Conservation (phyloP, 2,888 invertebrate species). For the Timema podura region DNA sequence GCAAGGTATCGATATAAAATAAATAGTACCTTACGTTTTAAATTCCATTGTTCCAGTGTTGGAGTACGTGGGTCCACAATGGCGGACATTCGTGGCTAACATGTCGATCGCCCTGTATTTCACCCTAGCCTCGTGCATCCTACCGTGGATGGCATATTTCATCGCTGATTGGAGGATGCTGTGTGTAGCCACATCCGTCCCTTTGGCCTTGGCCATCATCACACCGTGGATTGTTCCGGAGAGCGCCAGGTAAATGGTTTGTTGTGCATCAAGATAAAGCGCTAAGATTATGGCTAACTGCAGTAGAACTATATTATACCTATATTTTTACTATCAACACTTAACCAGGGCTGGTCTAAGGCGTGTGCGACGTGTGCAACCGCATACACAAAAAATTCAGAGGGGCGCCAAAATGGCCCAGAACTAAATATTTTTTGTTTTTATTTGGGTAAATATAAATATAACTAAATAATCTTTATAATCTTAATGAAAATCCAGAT, state of each 20-base stretch:
- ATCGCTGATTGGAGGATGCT: constrained; percentile 75
- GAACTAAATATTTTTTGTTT: too few relatives aligned
- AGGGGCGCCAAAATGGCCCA: too few relatives aligned
- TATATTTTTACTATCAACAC: too few relatives aligned
- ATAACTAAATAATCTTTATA: too few relatives aligned
- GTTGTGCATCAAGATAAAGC: too few relatives aligned
- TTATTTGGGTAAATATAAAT: too few relatives aligned
- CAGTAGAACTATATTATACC: too few relatives aligned
- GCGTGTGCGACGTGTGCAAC: too few relatives aligned
- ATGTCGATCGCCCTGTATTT: constrained; percentile 89
- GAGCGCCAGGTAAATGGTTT: constrained; percentile 75
- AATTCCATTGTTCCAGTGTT: constrained; percentile 56
- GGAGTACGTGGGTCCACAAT: constrained; percentile 86
- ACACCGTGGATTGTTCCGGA: constrained; percentile 79
- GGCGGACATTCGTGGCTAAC: constrained; percentile 86
- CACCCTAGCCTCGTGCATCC: constrained; percentile 69
- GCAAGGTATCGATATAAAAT: background rate
- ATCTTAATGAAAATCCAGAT: too few relatives aligned
- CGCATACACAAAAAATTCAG: too few relatives aligned
- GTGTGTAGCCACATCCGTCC: constrained; percentile 74
- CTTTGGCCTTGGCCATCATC: constrained; percentile 63
- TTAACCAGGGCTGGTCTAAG: too few relatives aligned
- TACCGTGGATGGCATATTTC: constrained; percentile 83
- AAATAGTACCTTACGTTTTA: background rate
- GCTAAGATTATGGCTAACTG: too few relatives aligned